phyloP scores from a whole-genome alignment of 2,797 vertebrate genomes.

The Adrianichthys oophorus region DNA sequence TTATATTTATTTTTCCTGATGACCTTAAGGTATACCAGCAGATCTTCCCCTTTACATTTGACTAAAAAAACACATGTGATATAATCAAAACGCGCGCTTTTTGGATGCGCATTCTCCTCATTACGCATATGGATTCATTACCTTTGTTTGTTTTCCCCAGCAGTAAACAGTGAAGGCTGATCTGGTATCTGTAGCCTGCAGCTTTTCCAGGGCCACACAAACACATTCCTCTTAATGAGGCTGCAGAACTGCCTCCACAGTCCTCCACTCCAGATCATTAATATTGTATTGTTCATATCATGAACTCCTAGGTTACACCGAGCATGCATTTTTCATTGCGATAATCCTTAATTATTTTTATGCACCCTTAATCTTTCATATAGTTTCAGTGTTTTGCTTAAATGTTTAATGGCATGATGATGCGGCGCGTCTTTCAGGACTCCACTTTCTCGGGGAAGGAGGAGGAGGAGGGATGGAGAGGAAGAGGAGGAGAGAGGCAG shows the following conservation, averaged over 20 bases:
- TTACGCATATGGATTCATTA: constrained; percentile 54
- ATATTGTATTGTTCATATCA: constrained; percentile 81
- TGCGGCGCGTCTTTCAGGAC: constrained; percentile 68
- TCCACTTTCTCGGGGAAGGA: constrained; percentile 40
- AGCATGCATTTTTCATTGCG: constrained; percentile 78
- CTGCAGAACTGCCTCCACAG: constrained; percentile 55
- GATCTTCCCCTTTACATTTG: too few relatives aligned
- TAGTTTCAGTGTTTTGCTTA: constrained; percentile 77
- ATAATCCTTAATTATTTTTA: constrained; percentile 80
- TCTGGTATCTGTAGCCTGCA: constrained; percentile 69
- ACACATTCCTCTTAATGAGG: constrained; percentile 71
- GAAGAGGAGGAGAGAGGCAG: constrained; percentile 20
- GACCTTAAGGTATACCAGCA: too few relatives aligned
- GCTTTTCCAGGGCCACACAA: constrained; percentile 54
- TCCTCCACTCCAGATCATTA: constrained; percentile 71
- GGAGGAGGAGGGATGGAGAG: constrained; percentile 42
- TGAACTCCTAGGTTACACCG: constrained; percentile 76
- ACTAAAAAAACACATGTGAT: too few relatives aligned
- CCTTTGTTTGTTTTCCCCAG: constrained; percentile 56
- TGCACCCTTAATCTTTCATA: constrained; percentile 78
- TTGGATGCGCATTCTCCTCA: constrained; percentile 13
- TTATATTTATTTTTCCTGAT: background rate
- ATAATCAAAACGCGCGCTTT: constrained; percentile 2
- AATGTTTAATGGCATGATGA: constrained; percentile 76
- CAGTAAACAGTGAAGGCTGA: constrained; percentile 61